phyloP scores from a whole-genome alignment of 2,113 vertebrate species.

The Pelmatolapia mariae region DNA sequence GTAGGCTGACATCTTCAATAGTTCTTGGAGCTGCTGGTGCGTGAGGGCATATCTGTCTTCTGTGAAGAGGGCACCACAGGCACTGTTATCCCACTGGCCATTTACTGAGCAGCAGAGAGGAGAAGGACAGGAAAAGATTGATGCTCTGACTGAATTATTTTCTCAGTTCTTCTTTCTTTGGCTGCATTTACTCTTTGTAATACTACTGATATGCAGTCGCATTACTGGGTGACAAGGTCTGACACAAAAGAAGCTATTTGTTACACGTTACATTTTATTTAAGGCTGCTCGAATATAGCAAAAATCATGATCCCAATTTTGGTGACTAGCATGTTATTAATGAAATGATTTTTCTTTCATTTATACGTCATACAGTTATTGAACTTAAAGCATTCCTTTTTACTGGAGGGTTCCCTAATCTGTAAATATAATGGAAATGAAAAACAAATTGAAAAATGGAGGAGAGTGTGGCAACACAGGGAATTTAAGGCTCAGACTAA shows the following conservation, averaged over 20 bases:
- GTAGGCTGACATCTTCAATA: conserved; percentile 41
- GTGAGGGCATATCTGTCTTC: conserved; percentile 33
- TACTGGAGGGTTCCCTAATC: neutral
- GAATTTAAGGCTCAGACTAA: neutral
- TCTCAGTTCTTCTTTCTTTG: neutral
- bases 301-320: neutral
- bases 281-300: neutral
- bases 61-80: conserved; percentile 18
- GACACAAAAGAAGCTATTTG: neutral
- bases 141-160: conserved; percentile 14
- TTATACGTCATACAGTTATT: neutral
- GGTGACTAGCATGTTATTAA: neutral
- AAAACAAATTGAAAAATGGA: neutral
- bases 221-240: neutral
- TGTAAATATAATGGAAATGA: neutral
- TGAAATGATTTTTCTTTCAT: neutral
- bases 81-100: conserved; percentile 25
- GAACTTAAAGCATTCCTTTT: neutral
- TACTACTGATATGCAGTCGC: neutral
- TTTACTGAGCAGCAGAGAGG: conserved; percentile 38
- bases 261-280: neutral
- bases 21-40: conserved; percentile 26
- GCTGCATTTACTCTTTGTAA: neutral
- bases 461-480: neutral
- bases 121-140: neutral